Conservation (phyloP, 2,797 vertebrate species). For the Enteromius argenteus region DNA sequence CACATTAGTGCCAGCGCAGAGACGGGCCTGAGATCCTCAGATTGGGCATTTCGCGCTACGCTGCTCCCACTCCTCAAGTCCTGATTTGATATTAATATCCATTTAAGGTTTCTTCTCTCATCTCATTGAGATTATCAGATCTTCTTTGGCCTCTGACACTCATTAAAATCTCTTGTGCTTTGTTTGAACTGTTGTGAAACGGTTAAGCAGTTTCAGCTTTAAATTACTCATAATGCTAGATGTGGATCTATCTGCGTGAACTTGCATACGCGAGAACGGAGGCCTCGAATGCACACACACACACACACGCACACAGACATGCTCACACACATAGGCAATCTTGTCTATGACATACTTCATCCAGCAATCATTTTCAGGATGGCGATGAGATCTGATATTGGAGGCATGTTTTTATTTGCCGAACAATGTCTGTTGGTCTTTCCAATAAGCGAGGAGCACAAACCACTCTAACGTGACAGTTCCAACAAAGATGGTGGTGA, state of each 20-base stretch:
- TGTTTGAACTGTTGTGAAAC: slow-evolving; percentile 54
- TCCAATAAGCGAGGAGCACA: slow-evolving; percentile 62
- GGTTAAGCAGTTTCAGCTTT: slow-evolving; percentile 51
- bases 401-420: slow-evolving; percentile 55
- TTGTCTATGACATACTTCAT: slow-evolving; percentile 56
- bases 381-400: slow-evolving; percentile 64
- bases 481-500: slow-evolving; percentile 63
- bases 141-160: slow-evolving; percentile 65
- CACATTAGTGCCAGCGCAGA: slow-evolving; percentile 77
- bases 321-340: slow-evolving; percentile 34
- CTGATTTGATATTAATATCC: slow-evolving; percentile 97
- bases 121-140: slow-evolving; percentile 75
- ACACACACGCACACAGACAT: slow-evolving; percentile 10
- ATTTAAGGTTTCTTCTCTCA: slow-evolving; percentile 77
- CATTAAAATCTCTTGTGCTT: slow-evolving; percentile 60
- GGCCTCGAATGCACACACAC: not conserved
- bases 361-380: slow-evolving; percentile 61
- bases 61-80: slow-evolving; percentile 81
- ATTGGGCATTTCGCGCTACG: slow-evolving; percentile 94
- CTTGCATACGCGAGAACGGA: slow-evolving; percentile 2
- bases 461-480: slow-evolving; percentile 68
- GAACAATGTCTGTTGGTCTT: slow-evolving; percentile 66
- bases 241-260: slow-evolving; percentile 54
- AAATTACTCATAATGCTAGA: slow-evolving; percentile 53
- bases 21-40: slow-evolving; percentile 71